Evolutionary conservation across 2,113 vertebrate species (phyloP), one percentile per base, ranked within the genome.

Genomic region (Genyomyrus donnyi): DNA sequence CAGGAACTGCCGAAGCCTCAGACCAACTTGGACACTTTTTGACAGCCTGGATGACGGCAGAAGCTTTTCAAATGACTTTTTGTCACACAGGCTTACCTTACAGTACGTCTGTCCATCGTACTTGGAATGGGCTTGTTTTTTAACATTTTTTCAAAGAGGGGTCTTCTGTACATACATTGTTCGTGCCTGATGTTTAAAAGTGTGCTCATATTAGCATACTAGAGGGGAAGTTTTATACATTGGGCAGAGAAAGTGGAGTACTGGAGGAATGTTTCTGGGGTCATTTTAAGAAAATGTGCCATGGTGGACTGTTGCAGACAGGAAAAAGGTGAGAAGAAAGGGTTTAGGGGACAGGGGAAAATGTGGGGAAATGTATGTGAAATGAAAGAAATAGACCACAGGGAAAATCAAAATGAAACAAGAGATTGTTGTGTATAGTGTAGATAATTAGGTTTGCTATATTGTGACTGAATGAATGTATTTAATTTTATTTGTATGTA

Each of bases 401-500:
- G 90, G 24, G 83, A 92, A 91, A 93, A 92, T 91, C 87, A 92
- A 93, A 91, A 95, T 93, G 92, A 92, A 91, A 92, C 94, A 92
- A 94, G 94, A 95, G 95, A 95, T 94, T 95, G 95, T 95, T 95
- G 27, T 87, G 93, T 93, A 95, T 94, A 93, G 94, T 93, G 95
- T 93, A 91, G 92, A 96, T 92, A 95, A 95, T 94, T 95, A 95
- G 94, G 95, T 96, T 96, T 96, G 95, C 96, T 96, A 95, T 95
- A 94, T 96, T 93, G 95, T 96, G 94, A 95, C 95, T 95, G 94
- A 95, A 96, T 96, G 95, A 96, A 96, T 96, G 94, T 19, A 96
- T 95, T 94, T 95, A 88, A 93, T 96, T 96, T 96, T 95, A 93
- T 93, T 93, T 96, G 95, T 96, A 96, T 94, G 96, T 96, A 96